Evolutionary conservation across 2,888 invertebrate species (phyloP).

Genomic region (Chorisops tibialis): DNA sequence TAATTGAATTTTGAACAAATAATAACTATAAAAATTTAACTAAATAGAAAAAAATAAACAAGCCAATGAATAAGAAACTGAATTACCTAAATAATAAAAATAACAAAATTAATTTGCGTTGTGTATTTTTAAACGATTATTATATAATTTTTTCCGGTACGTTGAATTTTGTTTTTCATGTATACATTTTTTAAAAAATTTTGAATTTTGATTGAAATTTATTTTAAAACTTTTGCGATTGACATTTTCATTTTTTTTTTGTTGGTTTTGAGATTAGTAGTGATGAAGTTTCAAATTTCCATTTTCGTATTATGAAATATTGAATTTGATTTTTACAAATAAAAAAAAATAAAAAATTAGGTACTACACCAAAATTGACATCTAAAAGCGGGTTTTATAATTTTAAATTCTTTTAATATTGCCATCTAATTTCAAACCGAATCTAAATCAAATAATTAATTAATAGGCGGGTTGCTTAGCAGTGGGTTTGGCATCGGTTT

Average conservation of each 20-base stretch:
- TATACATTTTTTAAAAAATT: conserved; percentile 19
- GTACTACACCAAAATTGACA: conserved; percentile 36
- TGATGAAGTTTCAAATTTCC: no score
- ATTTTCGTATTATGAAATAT: no score
- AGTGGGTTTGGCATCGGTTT: not conserved
- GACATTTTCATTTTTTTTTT: conserved; percentile 30
- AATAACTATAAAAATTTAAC: conserved; percentile 1
- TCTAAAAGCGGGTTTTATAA: conserved; percentile 13
- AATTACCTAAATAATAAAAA: conserved; percentile 18
- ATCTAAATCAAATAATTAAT: no score
- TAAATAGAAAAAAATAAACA: conserved; percentile 7
- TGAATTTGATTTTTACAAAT: no score
- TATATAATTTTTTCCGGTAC: not conserved
- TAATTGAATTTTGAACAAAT: conserved; percentile 4
- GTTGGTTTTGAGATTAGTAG: not conserved
- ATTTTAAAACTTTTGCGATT: conserved; percentile 23
- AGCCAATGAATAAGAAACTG: conserved; percentile 16
- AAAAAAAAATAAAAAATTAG: no score
- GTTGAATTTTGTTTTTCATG: not conserved
- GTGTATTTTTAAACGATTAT: conserved; percentile 15
- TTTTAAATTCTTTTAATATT: no score
- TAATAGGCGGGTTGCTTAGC: conserved; percentile 4
- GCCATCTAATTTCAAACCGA: no score
- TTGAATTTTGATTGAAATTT: conserved; percentile 24
- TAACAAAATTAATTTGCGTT: conserved; percentile 22